Conservation (phyloP, 2,797 vertebrate genomes). For the Lerista edwardsae region DNA sequence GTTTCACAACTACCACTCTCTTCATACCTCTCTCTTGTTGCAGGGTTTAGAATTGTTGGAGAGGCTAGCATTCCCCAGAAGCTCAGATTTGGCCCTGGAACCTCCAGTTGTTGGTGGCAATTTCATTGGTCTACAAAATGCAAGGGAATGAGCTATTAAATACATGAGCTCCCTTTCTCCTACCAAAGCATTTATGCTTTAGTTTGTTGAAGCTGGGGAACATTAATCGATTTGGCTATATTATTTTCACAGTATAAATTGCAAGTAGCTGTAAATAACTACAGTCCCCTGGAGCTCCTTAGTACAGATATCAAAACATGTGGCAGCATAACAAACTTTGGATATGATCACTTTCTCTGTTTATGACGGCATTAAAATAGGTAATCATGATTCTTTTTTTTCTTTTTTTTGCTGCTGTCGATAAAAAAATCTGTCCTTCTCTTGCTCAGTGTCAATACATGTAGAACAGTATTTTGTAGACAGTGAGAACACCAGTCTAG, state of each 20-base stretch:
- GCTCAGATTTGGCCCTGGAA: no score
- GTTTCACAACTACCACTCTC: neutral
- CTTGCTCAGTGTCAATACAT: neutral
- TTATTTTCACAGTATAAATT: conserved; percentile 56
- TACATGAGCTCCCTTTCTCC: conserved; percentile 49
- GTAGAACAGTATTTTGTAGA: conserved; percentile 1
- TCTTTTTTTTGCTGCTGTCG: neutral
- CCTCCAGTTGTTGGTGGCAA: neutral
- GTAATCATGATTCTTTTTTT: neutral
- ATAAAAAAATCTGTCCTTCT: neutral
- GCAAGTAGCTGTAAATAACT: conserved; percentile 53
- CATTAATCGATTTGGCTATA: conserved; percentile 61
- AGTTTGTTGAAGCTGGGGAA: conserved; percentile 52
- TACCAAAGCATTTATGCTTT: conserved; percentile 59
- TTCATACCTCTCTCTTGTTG: neutral
- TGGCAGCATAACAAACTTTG: conserved; percentile 24
- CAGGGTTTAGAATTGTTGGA: neutral
- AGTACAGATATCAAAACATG: neutral
- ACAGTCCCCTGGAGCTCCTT: conserved; percentile 7
- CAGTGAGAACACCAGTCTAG: neutral
- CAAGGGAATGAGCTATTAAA: conserved; percentile 58
- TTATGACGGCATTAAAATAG: conserved; percentile 26
- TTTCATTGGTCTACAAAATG: conserved; percentile 2
- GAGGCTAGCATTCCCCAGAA: no score
- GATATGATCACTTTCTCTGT: conserved; percentile 19